phyloP scores from a whole-genome alignment of 2,113 vertebrate genomes.

The Tiliqua scincoides region DNA sequence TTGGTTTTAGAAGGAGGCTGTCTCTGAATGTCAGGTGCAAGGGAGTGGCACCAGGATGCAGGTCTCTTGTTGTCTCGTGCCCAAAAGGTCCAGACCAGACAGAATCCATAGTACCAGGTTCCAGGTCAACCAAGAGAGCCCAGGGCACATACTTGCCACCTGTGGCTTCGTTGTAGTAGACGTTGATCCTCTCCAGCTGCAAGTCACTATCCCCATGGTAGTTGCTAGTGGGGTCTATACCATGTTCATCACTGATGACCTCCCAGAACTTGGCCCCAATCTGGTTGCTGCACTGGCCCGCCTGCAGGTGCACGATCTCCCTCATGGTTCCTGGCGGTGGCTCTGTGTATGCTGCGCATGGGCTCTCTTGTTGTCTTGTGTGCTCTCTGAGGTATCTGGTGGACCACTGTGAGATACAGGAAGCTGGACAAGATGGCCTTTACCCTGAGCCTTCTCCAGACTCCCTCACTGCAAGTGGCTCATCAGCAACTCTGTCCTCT shows the following conservation, averaged over 20 bases:
- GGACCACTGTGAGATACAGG: too few relatives aligned
- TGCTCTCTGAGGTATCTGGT: too few relatives aligned
- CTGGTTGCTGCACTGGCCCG: conserved; percentile 84
- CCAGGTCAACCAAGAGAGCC: conserved; percentile 90
- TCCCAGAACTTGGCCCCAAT: conserved; percentile 82
- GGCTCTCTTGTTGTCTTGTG: too few relatives aligned
- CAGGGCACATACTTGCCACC: conserved; percentile 92
- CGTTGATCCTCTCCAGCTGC: conserved; percentile 90
- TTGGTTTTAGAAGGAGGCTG: too few relatives aligned
- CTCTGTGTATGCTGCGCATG: too few relatives aligned
- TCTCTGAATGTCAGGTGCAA: too few relatives aligned
- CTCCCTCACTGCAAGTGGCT: too few relatives aligned
- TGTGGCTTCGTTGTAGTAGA: conserved; percentile 90
- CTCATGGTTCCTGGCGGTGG: conserved; percentile 65
- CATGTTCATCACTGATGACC: conserved; percentile 92
- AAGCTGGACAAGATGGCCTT: too few relatives aligned
- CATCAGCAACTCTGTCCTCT: too few relatives aligned
- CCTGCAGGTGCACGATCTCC: conserved; percentile 84
- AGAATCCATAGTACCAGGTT: conserved; percentile 94
- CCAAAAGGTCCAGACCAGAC: conserved; percentile 93
- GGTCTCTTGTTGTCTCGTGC: too few relatives aligned
- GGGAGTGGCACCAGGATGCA: too few relatives aligned
- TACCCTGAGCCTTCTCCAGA: too few relatives aligned
- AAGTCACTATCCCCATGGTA: conserved; percentile 93
- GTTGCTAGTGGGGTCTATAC: conserved; percentile 90